Evolutionary conservation across 2,888 invertebrate species (phyloP).

Genomic region (Synanthedon vespiformis): DNA sequence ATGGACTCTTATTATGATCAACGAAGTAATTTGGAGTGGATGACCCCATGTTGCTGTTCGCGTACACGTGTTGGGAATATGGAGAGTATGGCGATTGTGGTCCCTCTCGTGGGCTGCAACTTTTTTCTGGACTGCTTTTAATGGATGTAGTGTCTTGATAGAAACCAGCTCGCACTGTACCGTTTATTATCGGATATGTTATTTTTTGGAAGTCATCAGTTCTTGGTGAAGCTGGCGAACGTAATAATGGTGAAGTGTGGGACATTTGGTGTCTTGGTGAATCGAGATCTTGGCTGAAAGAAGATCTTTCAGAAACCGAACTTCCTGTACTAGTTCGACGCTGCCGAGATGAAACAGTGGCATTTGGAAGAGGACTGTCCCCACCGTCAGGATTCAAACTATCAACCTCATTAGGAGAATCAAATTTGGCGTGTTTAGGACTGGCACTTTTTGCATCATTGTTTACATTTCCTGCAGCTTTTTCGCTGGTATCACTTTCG

Average conservation of each 20-base stretch:
- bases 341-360: conserved; percentile 60
- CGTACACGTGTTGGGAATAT: conserved; percentile 61
- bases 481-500: conserved; percentile 64
- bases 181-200: conserved; percentile 82
- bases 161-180: conserved; percentile 87
- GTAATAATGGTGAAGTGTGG: conserved; percentile 78
- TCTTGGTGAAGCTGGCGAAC: conserved; percentile 83
- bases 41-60: conserved; percentile 39
- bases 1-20: conserved; percentile 57
- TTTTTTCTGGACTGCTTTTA: conserved; percentile 86
- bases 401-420: conserved; percentile 50
- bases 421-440: conserved; percentile 45
- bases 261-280: conserved; percentile 81
- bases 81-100: conserved; percentile 65
- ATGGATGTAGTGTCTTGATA: conserved; percentile 90
- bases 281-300: conserved; percentile 82
- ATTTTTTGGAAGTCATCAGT: conserved; percentile 77
- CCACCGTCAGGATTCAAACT: conserved; percentile 54
- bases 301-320: conserved; percentile 82
- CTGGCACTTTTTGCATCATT: conserved; percentile 32
- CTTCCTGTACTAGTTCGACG: conserved; percentile 83
- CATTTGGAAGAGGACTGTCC: conserved; percentile 46
- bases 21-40: conserved; percentile 53
- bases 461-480: conserved; percentile 30
- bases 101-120: conserved; percentile 82